Conservation (phyloP, 2,113 vertebrate species). For the Oreochromis tanganicae region DNA sequence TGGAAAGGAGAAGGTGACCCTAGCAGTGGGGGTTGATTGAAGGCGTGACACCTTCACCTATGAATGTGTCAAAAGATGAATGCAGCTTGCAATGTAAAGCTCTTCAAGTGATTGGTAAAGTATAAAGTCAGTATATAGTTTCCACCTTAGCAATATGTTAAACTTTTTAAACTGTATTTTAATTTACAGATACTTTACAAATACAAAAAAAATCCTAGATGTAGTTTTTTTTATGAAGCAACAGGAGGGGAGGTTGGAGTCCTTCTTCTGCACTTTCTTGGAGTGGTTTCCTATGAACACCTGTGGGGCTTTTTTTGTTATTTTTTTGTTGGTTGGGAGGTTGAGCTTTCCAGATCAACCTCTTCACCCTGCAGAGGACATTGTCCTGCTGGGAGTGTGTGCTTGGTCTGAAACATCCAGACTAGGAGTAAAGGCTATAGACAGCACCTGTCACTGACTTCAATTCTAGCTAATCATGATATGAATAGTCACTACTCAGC, state of each 20-base stretch:
- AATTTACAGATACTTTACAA: background rate
- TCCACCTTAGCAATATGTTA: background rate
- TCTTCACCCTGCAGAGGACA: background rate
- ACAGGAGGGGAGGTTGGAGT: background rate
- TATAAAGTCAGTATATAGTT: background rate
- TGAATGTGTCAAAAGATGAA: background rate
- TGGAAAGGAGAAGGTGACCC: slow-evolving; percentile 4
- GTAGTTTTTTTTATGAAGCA: background rate
- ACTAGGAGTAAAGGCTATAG: background rate
- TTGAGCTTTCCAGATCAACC: background rate
- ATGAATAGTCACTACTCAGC: background rate
- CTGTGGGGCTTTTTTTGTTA: background rate
- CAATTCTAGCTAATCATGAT: background rate
- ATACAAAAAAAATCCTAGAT: background rate
- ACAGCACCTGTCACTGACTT: background rate
- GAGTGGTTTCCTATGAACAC: background rate
- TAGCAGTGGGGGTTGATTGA: background rate
- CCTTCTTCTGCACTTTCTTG: background rate
- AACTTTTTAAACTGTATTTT: background rate
- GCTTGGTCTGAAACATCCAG: background rate
- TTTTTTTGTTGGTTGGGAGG: background rate
- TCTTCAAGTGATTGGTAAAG: background rate
- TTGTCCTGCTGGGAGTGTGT: background rate
- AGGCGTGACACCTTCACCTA: background rate
- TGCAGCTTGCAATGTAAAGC: background rate